Evolutionary conservation across 1,140 invertebrate species (phyloP).

Genomic region (Calosoma granatense): DNA sequence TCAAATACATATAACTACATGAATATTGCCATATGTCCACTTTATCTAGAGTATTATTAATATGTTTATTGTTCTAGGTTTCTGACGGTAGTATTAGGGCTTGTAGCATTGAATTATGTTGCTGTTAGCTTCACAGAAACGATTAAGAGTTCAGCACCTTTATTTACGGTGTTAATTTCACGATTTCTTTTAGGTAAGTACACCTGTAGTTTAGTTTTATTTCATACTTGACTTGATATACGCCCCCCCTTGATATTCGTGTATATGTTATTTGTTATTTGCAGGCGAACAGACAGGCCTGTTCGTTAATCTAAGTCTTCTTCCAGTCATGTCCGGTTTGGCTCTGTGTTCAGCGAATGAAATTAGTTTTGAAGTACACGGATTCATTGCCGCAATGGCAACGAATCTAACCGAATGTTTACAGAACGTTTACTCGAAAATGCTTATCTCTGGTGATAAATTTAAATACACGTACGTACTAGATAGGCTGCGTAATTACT

Average conservation of each 20-base stretch:
- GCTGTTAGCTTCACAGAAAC: slow-evolving; percentile 82
- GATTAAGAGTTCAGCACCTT: slow-evolving; percentile 74
- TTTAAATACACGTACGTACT: slow-evolving; percentile 65
- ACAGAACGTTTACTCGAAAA: slow-evolving; percentile 80
- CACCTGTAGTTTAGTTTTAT: slow-evolving; percentile 11
- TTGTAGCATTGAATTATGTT: slow-evolving; percentile 73
- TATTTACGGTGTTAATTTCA: slow-evolving; percentile 74
- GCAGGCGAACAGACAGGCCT: slow-evolving; percentile 62
- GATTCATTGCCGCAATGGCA: slow-evolving; percentile 67
- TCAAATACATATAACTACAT: no score
- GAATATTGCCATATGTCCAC: no score
- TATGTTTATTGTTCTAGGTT: slow-evolving; percentile 45
- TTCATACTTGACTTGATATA: no score
- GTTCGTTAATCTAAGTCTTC: slow-evolving; percentile 66
- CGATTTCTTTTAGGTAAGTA: slow-evolving; percentile 54
- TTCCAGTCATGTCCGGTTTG: slow-evolving; percentile 78
- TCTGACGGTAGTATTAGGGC: slow-evolving; percentile 62
- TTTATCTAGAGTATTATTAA: no score
- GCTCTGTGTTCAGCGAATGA: slow-evolving; percentile 76
- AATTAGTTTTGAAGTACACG: slow-evolving; percentile 66
- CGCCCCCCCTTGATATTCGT: no score
- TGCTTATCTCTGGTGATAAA: slow-evolving; percentile 68
- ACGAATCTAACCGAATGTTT: slow-evolving; percentile 79
- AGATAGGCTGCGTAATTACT: no score
- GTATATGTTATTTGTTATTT: slow-evolving; percentile 23